Percentiles rank a stretch among this genome's conserved stretches.
Conservation (phyloP, 2,888 invertebrate genomes). For the Calameuta idolon region DNA sequence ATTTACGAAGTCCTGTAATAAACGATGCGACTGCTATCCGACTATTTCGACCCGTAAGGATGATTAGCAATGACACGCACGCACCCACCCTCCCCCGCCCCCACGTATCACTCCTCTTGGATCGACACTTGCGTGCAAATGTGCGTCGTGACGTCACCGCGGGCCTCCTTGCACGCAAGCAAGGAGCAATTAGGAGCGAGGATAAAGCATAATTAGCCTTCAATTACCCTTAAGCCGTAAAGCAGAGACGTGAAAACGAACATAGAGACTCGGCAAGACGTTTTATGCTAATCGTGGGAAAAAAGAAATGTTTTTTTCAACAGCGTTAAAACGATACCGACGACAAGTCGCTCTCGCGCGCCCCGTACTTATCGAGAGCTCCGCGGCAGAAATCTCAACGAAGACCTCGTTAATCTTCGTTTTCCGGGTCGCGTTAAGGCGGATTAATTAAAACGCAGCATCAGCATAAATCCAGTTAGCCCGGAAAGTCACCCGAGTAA, state of each 20-base stretch:
- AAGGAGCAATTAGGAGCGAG: background rate
- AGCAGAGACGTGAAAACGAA: background rate
- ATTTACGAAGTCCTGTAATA: background rate
- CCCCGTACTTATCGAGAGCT: background rate
- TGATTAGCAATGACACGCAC: background rate
- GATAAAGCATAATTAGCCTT: background rate
- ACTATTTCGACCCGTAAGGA: background rate
- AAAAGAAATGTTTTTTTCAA: background rate
- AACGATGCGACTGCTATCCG: background rate
- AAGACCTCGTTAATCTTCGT: background rate
- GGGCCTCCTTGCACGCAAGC: background rate
- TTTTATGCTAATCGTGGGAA: background rate
- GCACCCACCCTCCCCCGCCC: background rate
- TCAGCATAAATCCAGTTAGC: background rate
- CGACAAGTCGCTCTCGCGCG: background rate
- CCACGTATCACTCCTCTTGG: background rate
- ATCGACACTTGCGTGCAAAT: background rate
- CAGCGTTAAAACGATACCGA: background rate
- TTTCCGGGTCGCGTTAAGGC: background rate
- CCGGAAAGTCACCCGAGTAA: background rate
- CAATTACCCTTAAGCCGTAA: background rate
- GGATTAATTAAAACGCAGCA: background rate
- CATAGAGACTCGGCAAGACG: background rate
- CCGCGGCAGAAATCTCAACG: background rate
- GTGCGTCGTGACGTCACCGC: background rate